phyloP scores from a whole-genome alignment of 2,888 invertebrate species.

The Rhyacophila evoluta region DNA sequence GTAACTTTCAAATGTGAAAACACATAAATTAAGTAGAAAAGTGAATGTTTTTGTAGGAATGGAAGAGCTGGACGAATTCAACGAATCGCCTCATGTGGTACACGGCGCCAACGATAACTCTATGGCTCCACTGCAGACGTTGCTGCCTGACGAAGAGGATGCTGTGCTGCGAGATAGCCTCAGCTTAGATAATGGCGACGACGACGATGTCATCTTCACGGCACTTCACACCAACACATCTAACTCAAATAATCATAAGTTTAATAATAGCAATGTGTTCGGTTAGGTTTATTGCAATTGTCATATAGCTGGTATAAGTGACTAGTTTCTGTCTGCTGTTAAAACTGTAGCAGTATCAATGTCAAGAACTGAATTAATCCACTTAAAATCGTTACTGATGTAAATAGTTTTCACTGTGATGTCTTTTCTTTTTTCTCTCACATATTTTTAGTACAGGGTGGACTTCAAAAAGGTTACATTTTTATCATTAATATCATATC shows the following conservation, averaged over 20 bases:
- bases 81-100: constrained; percentile 89
- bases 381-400: no score
- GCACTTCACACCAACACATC: constrained; percentile 33
- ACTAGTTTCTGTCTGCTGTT: not conserved
- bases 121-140: constrained; percentile 59
- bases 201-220: constrained; percentile 68
- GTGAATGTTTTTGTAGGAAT: constrained; percentile 68
- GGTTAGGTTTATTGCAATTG: constrained; percentile 22
- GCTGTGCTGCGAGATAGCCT: constrained; percentile 28
- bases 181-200: constrained; percentile 61
- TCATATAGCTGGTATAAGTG: not conserved
- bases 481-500: no score
- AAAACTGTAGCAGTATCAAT: no score
- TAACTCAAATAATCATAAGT: constrained; percentile 36
- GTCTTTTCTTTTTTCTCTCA: no score
- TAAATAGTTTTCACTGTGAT: no score
- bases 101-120: constrained; percentile 67
- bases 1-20: no score
- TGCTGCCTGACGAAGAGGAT: not conserved
- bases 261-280: constrained; percentile 34
- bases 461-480: no score
- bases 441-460: no score
- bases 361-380: no score
- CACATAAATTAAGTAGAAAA: no score
- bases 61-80: constrained; percentile 91